phyloP scores from a whole-genome alignment of 2,113 vertebrate species.

The Thunnus maccoyii region DNA sequence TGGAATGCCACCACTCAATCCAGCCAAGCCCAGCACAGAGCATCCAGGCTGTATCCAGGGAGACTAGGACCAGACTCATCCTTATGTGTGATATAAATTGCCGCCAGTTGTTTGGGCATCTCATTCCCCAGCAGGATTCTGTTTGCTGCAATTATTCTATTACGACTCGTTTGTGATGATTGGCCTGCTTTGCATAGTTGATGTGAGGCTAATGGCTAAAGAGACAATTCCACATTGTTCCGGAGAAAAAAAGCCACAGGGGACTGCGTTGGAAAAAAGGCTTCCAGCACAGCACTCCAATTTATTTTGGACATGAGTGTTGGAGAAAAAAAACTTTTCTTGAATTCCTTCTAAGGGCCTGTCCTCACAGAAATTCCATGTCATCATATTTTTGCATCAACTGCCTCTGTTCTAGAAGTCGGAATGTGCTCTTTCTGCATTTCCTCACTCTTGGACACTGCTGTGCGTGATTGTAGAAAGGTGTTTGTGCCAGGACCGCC shows the following conservation, averaged over 20 bases:
- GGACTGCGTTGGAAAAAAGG: conserved; percentile 43
- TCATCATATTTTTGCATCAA: conserved; percentile 38
- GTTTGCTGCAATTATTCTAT: conserved; percentile 62
- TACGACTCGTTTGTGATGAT: conserved; percentile 66
- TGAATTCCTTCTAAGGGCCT: conserved; percentile 66
- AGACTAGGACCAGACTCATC: conserved; percentile 51
- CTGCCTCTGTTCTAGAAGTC: conserved; percentile 42
- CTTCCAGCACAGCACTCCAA: conserved; percentile 21
- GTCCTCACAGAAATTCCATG: conserved; percentile 30
- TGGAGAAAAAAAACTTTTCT: background rate
- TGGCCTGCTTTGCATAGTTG: conserved; percentile 82
- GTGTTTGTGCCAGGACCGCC: conserved; percentile 51
- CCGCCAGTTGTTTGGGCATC: conserved; percentile 49
- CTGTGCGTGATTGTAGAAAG: conserved; percentile 29
- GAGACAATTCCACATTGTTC: conserved; percentile 61
- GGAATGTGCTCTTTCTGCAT: conserved; percentile 35
- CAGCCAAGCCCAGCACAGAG: conserved; percentile 57
- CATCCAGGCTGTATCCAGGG: conserved; percentile 56
- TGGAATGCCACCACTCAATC: conserved; percentile 77
- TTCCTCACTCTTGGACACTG: conserved; percentile 45
- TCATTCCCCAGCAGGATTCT: conserved; percentile 56
- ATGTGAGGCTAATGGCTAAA: conserved; percentile 74
- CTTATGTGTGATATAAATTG: conserved; percentile 56
- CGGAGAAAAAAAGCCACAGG: conserved; percentile 55
- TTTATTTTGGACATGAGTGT: conserved; percentile 45